These are phyloP conservation scores for Anguilla pacifica DNA, from an alignment of 2,797 vertebrate genomes.

Conservation along the genomic window DNA sequence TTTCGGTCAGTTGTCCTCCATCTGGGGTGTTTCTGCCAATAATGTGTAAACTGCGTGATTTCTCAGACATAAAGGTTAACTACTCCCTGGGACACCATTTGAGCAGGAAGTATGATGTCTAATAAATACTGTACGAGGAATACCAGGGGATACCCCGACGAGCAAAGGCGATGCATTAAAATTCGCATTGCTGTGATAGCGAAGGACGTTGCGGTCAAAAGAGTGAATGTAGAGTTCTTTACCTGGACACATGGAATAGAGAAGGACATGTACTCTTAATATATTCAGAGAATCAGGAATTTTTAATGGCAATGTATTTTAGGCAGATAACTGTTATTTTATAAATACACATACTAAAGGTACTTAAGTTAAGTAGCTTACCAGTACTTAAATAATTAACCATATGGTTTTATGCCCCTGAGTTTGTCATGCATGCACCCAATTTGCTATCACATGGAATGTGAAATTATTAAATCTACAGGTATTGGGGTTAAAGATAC, in stretches of 20 bases:
- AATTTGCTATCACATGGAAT: background rate
- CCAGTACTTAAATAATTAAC: too few relatives aligned
- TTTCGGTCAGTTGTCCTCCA: background rate
- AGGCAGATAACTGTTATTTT: background rate
- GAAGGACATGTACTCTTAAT: slow-evolving; percentile 63
- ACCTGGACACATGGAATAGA: slow-evolving; percentile 67
- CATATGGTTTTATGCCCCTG: background rate
- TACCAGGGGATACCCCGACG: slow-evolving; percentile 36
- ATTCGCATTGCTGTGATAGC: slow-evolving; percentile 60
- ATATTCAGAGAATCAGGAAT: slow-evolving; percentile 70
- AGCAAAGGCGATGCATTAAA: slow-evolving; percentile 57
- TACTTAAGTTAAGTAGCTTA: too few relatives aligned
- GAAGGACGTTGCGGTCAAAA: background rate
- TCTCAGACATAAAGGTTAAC: background rate
- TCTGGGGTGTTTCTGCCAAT: background rate
- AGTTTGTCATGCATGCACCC: background rate
- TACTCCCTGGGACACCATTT: background rate
- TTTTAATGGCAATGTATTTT: slow-evolving; percentile 35
- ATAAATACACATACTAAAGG: background rate
- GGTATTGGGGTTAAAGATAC: background rate
- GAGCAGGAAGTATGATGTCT: background rate
- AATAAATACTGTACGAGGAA: background rate
- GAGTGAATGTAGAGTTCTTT: slow-evolving; percentile 22
- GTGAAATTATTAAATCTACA: background rate
- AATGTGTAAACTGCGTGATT: background rate